phyloP scores from a whole-genome alignment of 1,140 invertebrate species.

The Pogonomyrmex barbatus region DNA sequence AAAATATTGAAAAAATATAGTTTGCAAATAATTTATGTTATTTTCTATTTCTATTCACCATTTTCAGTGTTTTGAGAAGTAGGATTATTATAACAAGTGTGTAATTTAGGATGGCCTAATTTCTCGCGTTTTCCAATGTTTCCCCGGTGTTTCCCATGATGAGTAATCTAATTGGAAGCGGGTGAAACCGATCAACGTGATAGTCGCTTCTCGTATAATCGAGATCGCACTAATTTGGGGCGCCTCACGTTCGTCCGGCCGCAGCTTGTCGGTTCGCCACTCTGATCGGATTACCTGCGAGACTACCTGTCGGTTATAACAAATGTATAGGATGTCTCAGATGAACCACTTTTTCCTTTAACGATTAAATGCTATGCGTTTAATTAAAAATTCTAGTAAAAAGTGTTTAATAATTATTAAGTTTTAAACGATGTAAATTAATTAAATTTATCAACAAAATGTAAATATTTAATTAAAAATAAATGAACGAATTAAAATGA shows the following conservation, averaged over 20 bases:
- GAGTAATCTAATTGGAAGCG: slow-evolving; percentile 15
- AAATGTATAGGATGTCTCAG: slow-evolving; percentile 16
- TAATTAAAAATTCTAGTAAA: not conserved
- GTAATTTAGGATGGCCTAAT: slow-evolving; percentile 11
- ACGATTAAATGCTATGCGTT: not conserved
- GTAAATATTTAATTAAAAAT: not conserved
- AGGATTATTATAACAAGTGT: not conserved
- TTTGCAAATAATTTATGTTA: not conserved
- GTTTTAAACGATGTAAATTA: not conserved
- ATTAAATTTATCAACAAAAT: slow-evolving; percentile 4
- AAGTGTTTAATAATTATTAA: not conserved
- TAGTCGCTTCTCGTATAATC: slow-evolving; percentile 33
- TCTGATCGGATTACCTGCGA: slow-evolving; percentile 48
- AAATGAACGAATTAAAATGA: not conserved
- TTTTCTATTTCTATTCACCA: not conserved
- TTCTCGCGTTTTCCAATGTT: not conserved
- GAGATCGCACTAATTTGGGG: slow-evolving; percentile 38
- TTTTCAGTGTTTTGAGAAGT: not conserved
- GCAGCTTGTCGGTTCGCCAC: slow-evolving; percentile 33
- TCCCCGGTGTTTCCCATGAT: not conserved
- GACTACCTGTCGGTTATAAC: slow-evolving; percentile 19
- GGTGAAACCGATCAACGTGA: slow-evolving; percentile 1
- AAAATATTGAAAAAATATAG: not conserved
- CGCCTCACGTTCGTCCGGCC: not conserved
- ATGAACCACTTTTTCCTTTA: not conserved